Conservation (phyloP, 2,113 vertebrate species). For the Rissa tridactyla region DNA sequence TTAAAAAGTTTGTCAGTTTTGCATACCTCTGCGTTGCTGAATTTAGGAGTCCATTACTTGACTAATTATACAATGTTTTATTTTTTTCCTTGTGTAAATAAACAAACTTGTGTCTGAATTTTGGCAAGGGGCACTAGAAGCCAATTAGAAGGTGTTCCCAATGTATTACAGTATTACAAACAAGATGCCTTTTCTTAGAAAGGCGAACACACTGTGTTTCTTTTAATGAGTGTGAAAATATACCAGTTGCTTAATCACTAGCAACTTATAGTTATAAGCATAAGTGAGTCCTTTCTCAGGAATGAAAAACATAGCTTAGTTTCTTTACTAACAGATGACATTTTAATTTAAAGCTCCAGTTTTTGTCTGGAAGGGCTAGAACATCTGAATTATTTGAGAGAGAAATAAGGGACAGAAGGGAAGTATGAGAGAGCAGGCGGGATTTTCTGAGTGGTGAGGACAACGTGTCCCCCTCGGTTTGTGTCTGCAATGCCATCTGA, state of each 20-base stretch:
- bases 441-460: neutral
- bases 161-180: slow-evolving; percentile 80
- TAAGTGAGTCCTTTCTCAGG: slow-evolving; percentile 66
- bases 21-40: slow-evolving; percentile 76
- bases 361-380: slow-evolving; percentile 51
- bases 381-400: slow-evolving; percentile 24
- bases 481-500: neutral
- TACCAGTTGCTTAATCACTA: slow-evolving; percentile 79
- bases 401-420: neutral
- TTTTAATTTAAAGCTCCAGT: slow-evolving; percentile 58
- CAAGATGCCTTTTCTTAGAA: slow-evolving; percentile 84
- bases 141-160: slow-evolving; percentile 82
- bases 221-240: slow-evolving; percentile 81
- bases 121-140: slow-evolving; percentile 78
- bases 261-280: slow-evolving; percentile 66
- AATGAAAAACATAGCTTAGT: slow-evolving; percentile 59
- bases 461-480: neutral
- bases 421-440: neutral
- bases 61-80: slow-evolving; percentile 82
- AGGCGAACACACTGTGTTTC: slow-evolving; percentile 76
- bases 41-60: slow-evolving; percentile 79
- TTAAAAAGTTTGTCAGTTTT: slow-evolving; percentile 79
- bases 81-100: slow-evolving; percentile 80
- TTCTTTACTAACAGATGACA: slow-evolving; percentile 64
- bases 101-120: slow-evolving; percentile 82